Percentiles rank a stretch among this genome's conserved stretches.
Conservation (phyloP, 2,888 invertebrate species). For the Hedya salicella region DNA sequence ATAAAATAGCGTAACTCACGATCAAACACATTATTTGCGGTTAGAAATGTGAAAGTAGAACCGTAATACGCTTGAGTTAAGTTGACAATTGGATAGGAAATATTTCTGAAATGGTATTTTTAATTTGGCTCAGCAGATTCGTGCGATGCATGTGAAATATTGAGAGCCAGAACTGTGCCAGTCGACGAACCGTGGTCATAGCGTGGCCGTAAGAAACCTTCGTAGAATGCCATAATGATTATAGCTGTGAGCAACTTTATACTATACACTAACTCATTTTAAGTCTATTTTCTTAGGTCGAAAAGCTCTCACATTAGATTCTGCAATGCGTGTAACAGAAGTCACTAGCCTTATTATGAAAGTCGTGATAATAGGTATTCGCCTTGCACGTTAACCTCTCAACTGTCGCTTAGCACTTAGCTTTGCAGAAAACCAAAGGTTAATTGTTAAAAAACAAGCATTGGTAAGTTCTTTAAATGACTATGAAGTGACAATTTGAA, state of each 20-base stretch:
- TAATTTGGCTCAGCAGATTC: conserved; percentile 46
- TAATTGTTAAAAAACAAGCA: too few relatives aligned
- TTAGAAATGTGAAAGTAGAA: neutral
- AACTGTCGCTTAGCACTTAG: neutral
- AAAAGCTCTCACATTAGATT: neutral
- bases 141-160: conserved; percentile 64
- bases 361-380: conserved; percentile 4
- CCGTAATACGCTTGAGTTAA: conserved; percentile 5
- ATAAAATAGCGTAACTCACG: conserved; percentile 9
- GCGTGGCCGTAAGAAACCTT: conserved; percentile 63
- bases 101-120: neutral
- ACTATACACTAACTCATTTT: neutral
- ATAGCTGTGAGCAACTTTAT: neutral
- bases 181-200: conserved; percentile 54
- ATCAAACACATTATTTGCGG: conserved; percentile 8
- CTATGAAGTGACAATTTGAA: too few relatives aligned
- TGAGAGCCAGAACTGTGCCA: conserved; percentile 54
- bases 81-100: conserved; percentile 4
- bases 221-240: conserved; percentile 59
- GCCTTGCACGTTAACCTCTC: conserved; percentile 6
- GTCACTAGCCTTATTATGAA: conserved; percentile 25
- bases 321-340: conserved; percentile 14
- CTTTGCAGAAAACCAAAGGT: neutral
- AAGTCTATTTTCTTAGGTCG: neutral
- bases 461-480: too few relatives aligned